These are phyloP conservation scores for Catagonus wagneri DNA, from an alignment of 2,113 vertebrate species.

Conservation along the genomic window DNA sequence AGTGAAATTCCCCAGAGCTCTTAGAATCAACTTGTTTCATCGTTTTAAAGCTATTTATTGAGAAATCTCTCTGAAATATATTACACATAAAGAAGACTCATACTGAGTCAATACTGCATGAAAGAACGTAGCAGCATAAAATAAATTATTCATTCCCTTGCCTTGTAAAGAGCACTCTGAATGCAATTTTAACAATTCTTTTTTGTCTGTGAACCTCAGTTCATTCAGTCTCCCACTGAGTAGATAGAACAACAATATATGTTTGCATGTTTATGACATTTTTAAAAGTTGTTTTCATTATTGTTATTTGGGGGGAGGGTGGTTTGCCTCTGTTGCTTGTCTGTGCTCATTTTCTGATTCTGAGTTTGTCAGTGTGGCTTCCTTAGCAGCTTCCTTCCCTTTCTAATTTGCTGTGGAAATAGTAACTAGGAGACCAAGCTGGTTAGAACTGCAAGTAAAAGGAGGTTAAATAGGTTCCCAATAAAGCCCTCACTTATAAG, in stretches of 20 bases:
- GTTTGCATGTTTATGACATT: neutral
- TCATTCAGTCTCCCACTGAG: neutral
- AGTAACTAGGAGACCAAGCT: conserved; percentile 70
- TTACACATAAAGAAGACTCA: conserved; percentile 47
- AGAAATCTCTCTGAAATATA: conserved; percentile 61
- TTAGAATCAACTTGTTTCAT: conserved; percentile 56
- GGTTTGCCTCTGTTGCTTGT: neutral
- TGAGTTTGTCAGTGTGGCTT: conserved; percentile 48
- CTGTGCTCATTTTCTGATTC: conserved; percentile 51
- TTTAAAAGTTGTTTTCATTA: neutral
- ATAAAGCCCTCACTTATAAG: conserved; percentile 5
- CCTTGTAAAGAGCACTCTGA: conserved; percentile 48
- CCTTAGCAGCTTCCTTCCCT: conserved; percentile 61
- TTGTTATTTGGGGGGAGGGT: neutral
- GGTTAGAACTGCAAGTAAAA: conserved; percentile 57
- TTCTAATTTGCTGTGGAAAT: conserved; percentile 67
- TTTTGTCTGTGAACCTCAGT: neutral
- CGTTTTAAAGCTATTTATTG: conserved; percentile 54
- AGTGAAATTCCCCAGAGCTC: neutral
- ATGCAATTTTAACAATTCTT: neutral
- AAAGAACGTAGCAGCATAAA: conserved; percentile 58
- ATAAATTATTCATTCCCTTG: conserved; percentile 68
- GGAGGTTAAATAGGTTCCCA: conserved; percentile 22
- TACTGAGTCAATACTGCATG: conserved; percentile 45
- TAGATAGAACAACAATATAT: neutral